Percentiles rank a stretch among this genome's conserved stretches.
phyloP scores from a whole-genome alignment of 2,888 invertebrate genomes.

The Apotomis capreana region DNA sequence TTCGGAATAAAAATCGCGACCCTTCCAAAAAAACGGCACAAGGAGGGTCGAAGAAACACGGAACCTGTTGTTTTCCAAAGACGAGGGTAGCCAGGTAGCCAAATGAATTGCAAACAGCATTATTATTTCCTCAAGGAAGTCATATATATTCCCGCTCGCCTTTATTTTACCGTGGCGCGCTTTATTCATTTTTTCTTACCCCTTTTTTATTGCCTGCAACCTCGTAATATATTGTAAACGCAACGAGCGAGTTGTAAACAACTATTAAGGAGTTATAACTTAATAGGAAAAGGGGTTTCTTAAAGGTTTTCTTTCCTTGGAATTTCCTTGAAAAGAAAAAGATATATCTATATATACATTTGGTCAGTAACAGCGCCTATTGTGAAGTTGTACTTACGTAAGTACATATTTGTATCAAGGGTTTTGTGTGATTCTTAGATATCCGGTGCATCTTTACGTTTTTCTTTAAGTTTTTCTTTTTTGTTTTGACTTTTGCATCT shows the following conservation, averaged over 20 bases:
- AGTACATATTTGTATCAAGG: too few relatives aligned
- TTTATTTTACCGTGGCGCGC: slow-evolving; percentile 81
- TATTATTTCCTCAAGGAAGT: slow-evolving; percentile 84
- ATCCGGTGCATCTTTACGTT: too few relatives aligned
- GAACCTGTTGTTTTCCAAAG: slow-evolving; percentile 76
- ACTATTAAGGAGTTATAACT: slow-evolving; percentile 71
- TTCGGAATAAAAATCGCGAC: slow-evolving; percentile 74
- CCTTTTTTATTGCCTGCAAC: slow-evolving; percentile 81
- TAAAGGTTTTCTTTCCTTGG: slow-evolving; percentile 46
- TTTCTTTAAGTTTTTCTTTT: too few relatives aligned
- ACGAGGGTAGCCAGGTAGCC: slow-evolving; percentile 80
- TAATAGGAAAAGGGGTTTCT: slow-evolving; percentile 68
- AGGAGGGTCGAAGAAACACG: slow-evolving; percentile 69
- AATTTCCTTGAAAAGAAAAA: neutral
- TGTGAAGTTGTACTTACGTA: too few relatives aligned
- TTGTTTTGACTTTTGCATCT: too few relatives aligned
- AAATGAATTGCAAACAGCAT: slow-evolving; percentile 85
- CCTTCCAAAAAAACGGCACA: slow-evolving; percentile 71
- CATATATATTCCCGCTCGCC: slow-evolving; percentile 81
- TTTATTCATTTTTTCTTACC: slow-evolving; percentile 79
- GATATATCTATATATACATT: slow-evolving; percentile 1
- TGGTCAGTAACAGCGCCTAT: too few relatives aligned
- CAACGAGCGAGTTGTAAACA: slow-evolving; percentile 79
- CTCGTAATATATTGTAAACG: slow-evolving; percentile 82
- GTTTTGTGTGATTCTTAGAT: too few relatives aligned